Base-by-base conservation (phyloP, 2,797 vertebrate species). In the Acrossocheilus wenchowensis region DNA sequence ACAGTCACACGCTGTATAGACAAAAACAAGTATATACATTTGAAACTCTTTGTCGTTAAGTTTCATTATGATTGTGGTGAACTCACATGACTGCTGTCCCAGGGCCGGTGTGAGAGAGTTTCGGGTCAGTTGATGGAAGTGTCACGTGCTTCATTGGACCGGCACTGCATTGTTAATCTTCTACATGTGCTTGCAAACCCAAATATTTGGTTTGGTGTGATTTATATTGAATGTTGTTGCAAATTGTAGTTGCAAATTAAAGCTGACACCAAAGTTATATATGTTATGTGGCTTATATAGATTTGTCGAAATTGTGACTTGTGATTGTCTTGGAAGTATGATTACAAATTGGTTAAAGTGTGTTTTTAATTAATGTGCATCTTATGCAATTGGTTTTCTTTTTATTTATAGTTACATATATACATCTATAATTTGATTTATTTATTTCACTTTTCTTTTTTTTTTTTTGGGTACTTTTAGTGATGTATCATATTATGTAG, bases 21-120 rank as follows among this genome's bases (percentile, higher is more conserved):
- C 34, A 41, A 45, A 30, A 30, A 30, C n/a, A 54, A 41, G 3
- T 62, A 45, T 43, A 19, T 57, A 43, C 23, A 43, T 84, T 45
- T 78, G 83, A 85, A 79, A 85, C 75, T 78, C 62, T 10, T n/a
- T 9, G 54, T 39, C 4, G 21, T 86, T 50, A 73, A 50, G 84
- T 81, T 86, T 81, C 52, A 30, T 50, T 81, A 34, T 64, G 41
- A 81, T 26, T 81, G 84, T 64, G 77, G 84, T 26, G 12, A 62
- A 48, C 36, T 81, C 54, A 50, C 23, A 62, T 62, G 84, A 72
- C n/a, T 79, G 52, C 30, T 57, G 48, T 79, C 39, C 64, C 19
- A n/a, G 26, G 6, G 17, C 10, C 3, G 12, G 64, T 73, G 75
- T 26, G 9, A 68, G 19, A 60, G 77, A 57, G 75, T 52, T 50